phyloP scores from a whole-genome alignment of 2,113 vertebrate genomes.

The Planiliza haematocheilus region DNA sequence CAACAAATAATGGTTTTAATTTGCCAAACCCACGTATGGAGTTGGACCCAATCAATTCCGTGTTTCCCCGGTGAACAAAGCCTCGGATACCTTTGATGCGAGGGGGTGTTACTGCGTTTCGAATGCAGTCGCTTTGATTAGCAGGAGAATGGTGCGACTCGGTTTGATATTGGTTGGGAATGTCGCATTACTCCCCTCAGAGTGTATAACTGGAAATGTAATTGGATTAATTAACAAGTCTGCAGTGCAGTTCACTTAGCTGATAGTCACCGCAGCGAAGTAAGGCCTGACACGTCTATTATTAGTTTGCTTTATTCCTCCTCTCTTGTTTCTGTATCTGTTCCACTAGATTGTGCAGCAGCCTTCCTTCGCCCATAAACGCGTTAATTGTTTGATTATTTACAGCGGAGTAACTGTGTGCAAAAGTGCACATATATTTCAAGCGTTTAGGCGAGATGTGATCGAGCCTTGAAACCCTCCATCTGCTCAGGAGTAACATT shows the following conservation, averaged over 20 bases:
- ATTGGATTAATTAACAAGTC: slow-evolving; percentile 33
- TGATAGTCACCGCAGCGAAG: slow-evolving; percentile 10
- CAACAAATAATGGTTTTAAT: slow-evolving; percentile 58
- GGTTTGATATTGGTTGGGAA: slow-evolving; percentile 38
- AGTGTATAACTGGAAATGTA: slow-evolving; percentile 32
- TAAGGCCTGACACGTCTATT: neutral
- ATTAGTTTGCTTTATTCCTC: slow-evolving; percentile 16
- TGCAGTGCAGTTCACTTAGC: neutral
- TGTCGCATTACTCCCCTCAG: slow-evolving; percentile 21
- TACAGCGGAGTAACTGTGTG: neutral
- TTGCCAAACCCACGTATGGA: slow-evolving; percentile 42
- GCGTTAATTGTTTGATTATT: slow-evolving; percentile 3
- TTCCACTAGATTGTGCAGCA: neutral
- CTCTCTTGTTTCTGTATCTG: slow-evolving; percentile 5
- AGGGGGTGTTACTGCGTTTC: slow-evolving; percentile 58
- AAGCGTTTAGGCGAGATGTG: slow-evolving; percentile 19
- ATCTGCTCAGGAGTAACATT: slow-evolving; percentile 51
- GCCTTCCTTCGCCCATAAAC: neutral
- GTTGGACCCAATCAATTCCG: slow-evolving; percentile 59
- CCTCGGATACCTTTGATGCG: slow-evolving; percentile 39
- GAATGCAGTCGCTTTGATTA: slow-evolving; percentile 54
- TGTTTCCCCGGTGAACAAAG: slow-evolving; percentile 48
- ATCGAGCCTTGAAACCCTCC: slow-evolving; percentile 36
- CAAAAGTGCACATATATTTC: slow-evolving; percentile 18
- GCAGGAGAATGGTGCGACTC: slow-evolving; percentile 29